Percentiles rank a stretch among this genome's conserved stretches.
Evolutionary conservation across 2,113 vertebrate genomes (phyloP).

Genomic region (Pluvianellus socialis): DNA sequence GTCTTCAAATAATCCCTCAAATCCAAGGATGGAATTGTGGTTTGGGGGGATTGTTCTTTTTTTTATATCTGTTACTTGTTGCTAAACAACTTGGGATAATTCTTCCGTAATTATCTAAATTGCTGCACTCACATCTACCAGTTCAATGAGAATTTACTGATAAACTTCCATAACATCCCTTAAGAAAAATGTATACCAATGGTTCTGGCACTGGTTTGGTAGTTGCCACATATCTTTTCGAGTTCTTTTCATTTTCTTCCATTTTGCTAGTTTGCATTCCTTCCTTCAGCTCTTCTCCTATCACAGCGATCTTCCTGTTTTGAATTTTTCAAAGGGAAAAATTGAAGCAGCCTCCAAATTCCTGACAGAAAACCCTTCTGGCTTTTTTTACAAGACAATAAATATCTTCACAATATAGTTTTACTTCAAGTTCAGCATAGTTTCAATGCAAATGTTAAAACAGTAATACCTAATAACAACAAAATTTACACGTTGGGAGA

Average conservation of each 20-base stretch:
- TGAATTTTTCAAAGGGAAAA: background rate
- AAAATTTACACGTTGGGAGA: background rate
- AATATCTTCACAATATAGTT: background rate
- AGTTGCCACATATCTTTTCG: background rate
- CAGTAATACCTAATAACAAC: background rate
- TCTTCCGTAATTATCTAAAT: background rate
- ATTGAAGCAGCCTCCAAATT: background rate
- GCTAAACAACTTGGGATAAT: background rate
- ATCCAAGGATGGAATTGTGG: background rate
- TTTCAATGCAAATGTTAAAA: background rate
- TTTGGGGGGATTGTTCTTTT: rapidly evolving
- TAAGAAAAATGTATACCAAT: background rate
- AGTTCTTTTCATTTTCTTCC: background rate
- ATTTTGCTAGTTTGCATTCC: background rate
- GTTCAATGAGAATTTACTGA: background rate
- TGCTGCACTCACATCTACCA: background rate
- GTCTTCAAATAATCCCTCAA: background rate
- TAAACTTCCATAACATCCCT: background rate
- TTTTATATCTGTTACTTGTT: background rate
- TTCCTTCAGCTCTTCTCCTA: background rate
- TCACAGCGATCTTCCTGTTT: background rate
- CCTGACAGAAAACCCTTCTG: background rate
- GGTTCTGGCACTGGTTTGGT: background rate
- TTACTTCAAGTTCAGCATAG: background rate
- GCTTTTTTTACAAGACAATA: background rate